Base-by-base conservation (phyloP, 2,888 invertebrate species). In the Didymodactylos carnosus region DNA sequence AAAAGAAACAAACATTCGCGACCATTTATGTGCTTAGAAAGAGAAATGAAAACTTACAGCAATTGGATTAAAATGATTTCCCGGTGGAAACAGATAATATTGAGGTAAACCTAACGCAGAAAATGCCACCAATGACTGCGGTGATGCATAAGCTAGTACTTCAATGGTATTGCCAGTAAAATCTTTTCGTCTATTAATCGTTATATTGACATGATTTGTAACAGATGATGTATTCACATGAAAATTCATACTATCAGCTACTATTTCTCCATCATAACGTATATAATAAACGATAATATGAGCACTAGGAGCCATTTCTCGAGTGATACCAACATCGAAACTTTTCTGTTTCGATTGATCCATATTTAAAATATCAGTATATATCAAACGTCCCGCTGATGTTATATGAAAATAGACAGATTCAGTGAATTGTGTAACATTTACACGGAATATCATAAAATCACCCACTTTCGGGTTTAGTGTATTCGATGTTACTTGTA, bases 221-320 rank as follows among this genome's bases (percentile, higher is more conserved):
- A 49, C 35, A 29, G 40, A 43, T n/a, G 94, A 91, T 76, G 94
- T 94, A 84, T 94, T 92, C 39, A 95, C 94, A 0, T 93, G 92
- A 86, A 94, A 93, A n/a, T 94, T 94, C 75, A 95, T 86, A 75
- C 92, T 91, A 85, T 95, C 95, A 0, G 91, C 91, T 0, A 93
- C 88, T 71, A 94, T 89, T 79, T 90, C 90, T 0, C 91, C 92
- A 78, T 89, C 88, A 70, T 83, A 82, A 8, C 89, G 89, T 1
- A 92, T 88, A 81, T 90, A 88, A 88, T 93, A 95, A 71, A 91
- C 91, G 27, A 94, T 88, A 43, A 92, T 87, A 0, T 93, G 92
- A 19, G 94, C 89, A 35, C 90, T 90, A 0, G 95, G 95, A 13
- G 94, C 91, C 87, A 87, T 87, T 77, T 86, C 86, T 39, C 85